Conservation (phyloP, 2,888 invertebrate genomes). For the Macrostomum cliftonense region DNA sequence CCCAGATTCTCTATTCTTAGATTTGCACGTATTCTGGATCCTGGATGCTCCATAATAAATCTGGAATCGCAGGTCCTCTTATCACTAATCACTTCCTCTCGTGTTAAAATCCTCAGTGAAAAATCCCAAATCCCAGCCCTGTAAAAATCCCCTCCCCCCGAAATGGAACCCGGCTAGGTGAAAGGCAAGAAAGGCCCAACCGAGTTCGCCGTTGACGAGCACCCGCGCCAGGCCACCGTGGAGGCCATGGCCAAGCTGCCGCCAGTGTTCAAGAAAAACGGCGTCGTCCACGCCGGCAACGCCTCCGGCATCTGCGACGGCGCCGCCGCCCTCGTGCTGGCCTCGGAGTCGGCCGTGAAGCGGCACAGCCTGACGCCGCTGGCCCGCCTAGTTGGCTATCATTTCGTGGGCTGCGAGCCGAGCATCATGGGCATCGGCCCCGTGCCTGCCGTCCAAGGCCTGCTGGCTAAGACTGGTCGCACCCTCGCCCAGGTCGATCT, state of each 20-base stretch:
- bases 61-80: too few relatives aligned
- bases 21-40: too few relatives aligned
- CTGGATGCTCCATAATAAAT: too few relatives aligned
- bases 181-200: conserved; percentile 56
- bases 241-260: conserved; percentile 67
- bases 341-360: conserved; percentile 70
- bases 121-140: too few relatives aligned
- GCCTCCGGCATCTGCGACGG: conserved; percentile 93
- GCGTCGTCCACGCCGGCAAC: conserved; percentile 75
- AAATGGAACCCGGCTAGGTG: too few relatives aligned
- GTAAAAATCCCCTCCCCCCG: too few relatives aligned
- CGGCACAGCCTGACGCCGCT: conserved; percentile 62
- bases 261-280: conserved; percentile 77
- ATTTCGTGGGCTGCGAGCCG: conserved; percentile 62
- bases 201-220: conserved; percentile 70
- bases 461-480: conserved; percentile 54
- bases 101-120: too few relatives aligned
- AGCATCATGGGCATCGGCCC: conserved; percentile 95
- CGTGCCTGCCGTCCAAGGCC: conserved; percentile 69
- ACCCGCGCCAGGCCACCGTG: conserved; percentile 63
- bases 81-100: too few relatives aligned
- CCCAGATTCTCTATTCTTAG: too few relatives aligned
- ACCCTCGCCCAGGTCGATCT: conserved; percentile 69
- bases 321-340: conserved; percentile 74
- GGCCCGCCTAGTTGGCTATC: conserved; percentile 72